Evolutionary conservation across 2,888 invertebrate genomes (phyloP).

Genomic region (Ernsta delagoae): DNA sequence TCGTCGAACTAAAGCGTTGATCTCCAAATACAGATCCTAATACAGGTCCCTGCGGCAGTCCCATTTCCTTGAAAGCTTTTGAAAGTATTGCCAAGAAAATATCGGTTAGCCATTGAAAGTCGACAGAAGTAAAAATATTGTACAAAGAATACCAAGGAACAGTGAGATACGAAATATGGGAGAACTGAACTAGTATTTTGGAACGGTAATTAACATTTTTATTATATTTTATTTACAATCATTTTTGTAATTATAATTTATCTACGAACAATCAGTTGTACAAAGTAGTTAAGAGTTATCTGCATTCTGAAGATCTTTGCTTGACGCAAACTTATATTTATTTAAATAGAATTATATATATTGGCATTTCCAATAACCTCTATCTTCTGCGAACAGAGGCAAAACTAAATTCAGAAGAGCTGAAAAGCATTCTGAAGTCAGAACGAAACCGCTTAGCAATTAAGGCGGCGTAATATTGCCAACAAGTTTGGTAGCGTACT

Average conservation of each 20-base stretch:
- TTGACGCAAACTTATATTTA: no score
- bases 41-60: not conserved
- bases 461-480: conserved; percentile 30
- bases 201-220: no score
- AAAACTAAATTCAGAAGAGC: not conserved
- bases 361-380: not conserved
- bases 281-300: no score
- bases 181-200: no score
- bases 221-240: no score
- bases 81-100: conserved; percentile 4
- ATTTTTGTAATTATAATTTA: no score
- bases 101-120: not conserved
- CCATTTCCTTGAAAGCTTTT: not conserved
- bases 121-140: not conserved
- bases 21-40: not conserved
- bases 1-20: not conserved
- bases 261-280: no score
- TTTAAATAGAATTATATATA: no score
- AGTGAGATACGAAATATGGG: not conserved
- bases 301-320: no score
- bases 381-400: not conserved
- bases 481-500: conserved; percentile 29
- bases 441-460: conserved; percentile 28
- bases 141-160: not conserved
- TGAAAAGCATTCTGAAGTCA: conserved; percentile 4